Conservation (phyloP, 1,140 invertebrate species). For the Trissolcus basalis region DNA sequence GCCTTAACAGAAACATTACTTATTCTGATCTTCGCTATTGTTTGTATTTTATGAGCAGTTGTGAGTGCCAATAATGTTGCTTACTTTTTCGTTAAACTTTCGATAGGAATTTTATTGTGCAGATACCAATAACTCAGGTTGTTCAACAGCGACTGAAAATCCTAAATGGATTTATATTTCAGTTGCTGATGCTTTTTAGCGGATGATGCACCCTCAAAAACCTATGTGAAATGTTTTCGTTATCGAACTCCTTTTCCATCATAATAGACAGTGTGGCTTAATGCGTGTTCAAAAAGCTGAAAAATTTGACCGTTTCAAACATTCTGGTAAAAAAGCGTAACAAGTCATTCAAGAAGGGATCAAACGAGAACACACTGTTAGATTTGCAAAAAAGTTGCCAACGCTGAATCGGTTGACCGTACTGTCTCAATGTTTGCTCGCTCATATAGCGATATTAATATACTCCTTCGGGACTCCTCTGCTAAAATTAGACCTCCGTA, state of each 20-base stretch:
- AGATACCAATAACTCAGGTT: too few species aligned
- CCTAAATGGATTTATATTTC: conserved; percentile 10
- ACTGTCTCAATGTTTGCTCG: conserved; percentile 9
- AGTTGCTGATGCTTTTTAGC: conserved; percentile 5
- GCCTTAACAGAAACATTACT: too few species aligned
- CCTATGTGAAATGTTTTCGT: not conserved
- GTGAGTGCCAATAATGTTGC: too few species aligned
- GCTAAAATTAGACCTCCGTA: conserved; percentile 43
- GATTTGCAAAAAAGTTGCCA: conserved; percentile 17
- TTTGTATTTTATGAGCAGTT: too few species aligned
- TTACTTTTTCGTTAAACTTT: too few species aligned
- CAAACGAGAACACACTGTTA: not conserved
- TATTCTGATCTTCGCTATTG: too few species aligned
- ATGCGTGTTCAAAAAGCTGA: conserved; percentile 7
- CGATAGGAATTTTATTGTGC: too few species aligned
- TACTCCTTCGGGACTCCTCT: conserved; percentile 23
- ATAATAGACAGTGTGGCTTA: conserved; percentile 5
- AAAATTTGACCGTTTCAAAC: not conserved
- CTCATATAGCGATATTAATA: conserved; percentile 7
- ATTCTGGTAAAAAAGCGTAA: conserved; percentile 2
- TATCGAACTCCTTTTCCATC: conserved; percentile 3
- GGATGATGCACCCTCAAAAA: conserved; percentile 7
- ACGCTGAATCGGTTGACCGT: conserved; percentile 7
- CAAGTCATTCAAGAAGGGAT: not conserved
- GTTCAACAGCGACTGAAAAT: too few species aligned